Conservation (phyloP, 2,113 vertebrate species). For the Sardina pilchardus region DNA sequence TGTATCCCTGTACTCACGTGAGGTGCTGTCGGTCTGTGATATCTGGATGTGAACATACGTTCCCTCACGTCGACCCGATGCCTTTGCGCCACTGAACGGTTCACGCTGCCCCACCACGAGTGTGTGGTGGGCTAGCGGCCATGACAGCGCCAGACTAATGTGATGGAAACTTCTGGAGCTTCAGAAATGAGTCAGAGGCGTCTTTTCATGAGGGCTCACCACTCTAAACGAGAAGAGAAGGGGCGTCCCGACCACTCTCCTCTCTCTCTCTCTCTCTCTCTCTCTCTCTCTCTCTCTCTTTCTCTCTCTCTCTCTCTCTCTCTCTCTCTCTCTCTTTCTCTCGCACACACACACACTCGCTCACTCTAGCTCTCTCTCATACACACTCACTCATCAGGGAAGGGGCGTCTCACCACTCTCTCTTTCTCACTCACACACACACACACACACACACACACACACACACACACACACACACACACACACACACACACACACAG, state of each 20-base stretch:
- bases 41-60: not conserved
- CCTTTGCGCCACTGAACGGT: not conserved
- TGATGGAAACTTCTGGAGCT: slow-evolving; percentile 46
- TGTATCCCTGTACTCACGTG: not conserved
- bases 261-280: slow-evolving; percentile 38
- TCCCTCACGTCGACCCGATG: not conserved
- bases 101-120: no score
- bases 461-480: not conserved
- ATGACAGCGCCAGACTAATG: slow-evolving; percentile 29
- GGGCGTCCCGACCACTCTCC: slow-evolving; percentile 51
- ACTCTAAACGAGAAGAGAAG: slow-evolving; percentile 49
- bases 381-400: not conserved
- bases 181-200: slow-evolving; percentile 55
- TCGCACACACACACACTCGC: no score
- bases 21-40: not conserved
- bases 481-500: not conserved
- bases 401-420: not conserved
- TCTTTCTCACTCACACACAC: not conserved
- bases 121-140: slow-evolving; percentile 5
- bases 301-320: no score
- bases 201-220: slow-evolving; percentile 51
- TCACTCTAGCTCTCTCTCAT: slow-evolving; percentile 40
- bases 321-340: no score
- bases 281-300: no score
- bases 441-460: not conserved